Base-by-base conservation (phyloP, 1,140 invertebrate genomes). In the Venturia canescens region DNA sequence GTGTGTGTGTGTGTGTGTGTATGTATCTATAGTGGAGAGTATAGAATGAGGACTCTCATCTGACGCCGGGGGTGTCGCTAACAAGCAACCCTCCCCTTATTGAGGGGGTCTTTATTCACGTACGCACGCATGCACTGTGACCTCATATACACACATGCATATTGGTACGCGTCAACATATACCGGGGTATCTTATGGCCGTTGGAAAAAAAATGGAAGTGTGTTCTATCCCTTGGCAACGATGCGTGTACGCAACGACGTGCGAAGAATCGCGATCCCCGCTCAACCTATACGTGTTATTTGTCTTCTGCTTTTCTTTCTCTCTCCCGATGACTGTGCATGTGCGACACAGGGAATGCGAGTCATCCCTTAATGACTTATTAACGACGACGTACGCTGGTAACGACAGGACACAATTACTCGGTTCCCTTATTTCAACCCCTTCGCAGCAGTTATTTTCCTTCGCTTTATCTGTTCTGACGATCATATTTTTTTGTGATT, bases 11-110 rank as follows among this genome's bases (percentile, higher is more conserved):
- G 53, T 63, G 53, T 29, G 29, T 34, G n/a, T 38, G 3, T n/a
- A n/a, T n/a, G n/a, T n/a, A n/a, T n/a, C n/a, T n/a, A n/a, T 48
- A n/a, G 53, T 57, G 53, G 5, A 18, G 53, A 27, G 26, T 18
- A 86, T 86, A 87, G 86, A 89, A 90, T 90, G 87, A 91, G 90
- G 85, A 83, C 89, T 88, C 90, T 90, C 88, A 86, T 89, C 85
- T 88, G 87, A 91, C 90, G 87, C 89, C 88, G 87, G 88, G 91
- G 90, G 90, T 91, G 91, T 92, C 85, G 89, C 90, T 92, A 92
- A 92, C 91, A 92, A 92, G 91, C 90, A 88, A 88, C 85, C 86
- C 84, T 83, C 84, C 86, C 82, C 63, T 23, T 50, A 71, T 21
- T 71, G 81, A 83, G 80, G 80, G 82, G 79, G 77, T 86, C 80